phyloP scores from a whole-genome alignment of 2,113 vertebrate species.

The Ginglymostoma cirratum region DNA sequence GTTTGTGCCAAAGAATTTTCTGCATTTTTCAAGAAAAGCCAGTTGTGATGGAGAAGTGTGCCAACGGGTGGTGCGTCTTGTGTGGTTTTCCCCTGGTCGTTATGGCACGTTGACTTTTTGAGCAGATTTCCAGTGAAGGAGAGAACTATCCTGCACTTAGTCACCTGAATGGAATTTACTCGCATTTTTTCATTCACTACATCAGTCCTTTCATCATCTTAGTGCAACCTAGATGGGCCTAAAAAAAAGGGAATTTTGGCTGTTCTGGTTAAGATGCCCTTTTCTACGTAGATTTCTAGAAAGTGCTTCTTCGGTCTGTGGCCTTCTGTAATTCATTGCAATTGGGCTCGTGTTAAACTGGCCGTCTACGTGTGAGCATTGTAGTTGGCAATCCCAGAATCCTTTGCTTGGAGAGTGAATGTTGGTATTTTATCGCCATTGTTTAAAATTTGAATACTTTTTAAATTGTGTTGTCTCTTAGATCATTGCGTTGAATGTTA shows the following conservation, averaged over 20 bases:
- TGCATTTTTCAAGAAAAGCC: not conserved
- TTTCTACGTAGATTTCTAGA: not conserved
- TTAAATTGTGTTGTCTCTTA: slow-evolving; percentile 34
- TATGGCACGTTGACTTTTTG: not conserved
- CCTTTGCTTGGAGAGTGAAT: slow-evolving; percentile 8
- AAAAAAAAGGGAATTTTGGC: not conserved
- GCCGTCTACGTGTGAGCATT: not conserved
- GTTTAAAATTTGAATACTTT: not conserved
- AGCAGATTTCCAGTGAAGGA: not conserved
- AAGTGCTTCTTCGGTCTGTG: not conserved
- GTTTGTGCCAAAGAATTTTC: not conserved
- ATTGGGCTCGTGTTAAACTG: not conserved
- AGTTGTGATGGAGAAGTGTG: not conserved
- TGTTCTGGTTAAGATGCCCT: not conserved
- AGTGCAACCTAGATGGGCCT: not conserved
- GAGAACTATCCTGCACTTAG: not conserved
- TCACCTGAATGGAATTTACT: not conserved
- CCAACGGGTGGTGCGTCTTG: not conserved
- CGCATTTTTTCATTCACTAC: not conserved
- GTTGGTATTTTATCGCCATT: not conserved
- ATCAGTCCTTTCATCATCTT: not conserved
- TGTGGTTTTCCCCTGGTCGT: not conserved
- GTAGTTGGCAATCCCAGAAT: slow-evolving; percentile 28
- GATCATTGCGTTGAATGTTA: slow-evolving; percentile 25
- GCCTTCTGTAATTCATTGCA: no score